These are phyloP conservation scores for Neodon shergylaensis DNA, from an alignment of 2,113 vertebrate species.

Conservation along the genomic window DNA sequence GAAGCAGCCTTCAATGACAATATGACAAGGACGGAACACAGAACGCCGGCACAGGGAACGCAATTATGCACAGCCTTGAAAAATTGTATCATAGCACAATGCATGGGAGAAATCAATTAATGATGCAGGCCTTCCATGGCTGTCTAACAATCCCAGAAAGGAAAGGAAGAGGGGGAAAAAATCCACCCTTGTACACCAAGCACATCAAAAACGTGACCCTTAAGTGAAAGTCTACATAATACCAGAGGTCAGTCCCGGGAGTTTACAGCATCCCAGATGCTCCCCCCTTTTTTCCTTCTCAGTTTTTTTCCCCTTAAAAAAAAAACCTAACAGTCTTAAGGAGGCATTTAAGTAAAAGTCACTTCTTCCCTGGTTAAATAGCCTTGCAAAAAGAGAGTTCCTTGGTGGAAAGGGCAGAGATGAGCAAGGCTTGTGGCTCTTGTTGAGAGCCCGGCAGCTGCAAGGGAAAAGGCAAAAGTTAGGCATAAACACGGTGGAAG, in stretches of 20 bases:
- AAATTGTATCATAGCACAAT: constrained; percentile 91
- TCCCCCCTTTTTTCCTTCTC: background rate
- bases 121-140: constrained; percentile 85
- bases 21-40: constrained; percentile 90
- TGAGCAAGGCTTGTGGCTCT: constrained; percentile 66
- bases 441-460: constrained; percentile 71
- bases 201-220: constrained; percentile 79
- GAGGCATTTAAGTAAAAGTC: constrained; percentile 82
- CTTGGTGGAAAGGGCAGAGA: constrained; percentile 76
- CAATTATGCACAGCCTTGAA: constrained; percentile 93
- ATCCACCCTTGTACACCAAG: background rate
- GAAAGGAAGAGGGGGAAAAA: constrained; percentile 60
- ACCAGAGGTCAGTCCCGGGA: constrained; percentile 78
- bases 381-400: constrained; percentile 80
- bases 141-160: constrained; percentile 87
- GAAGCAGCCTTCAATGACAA: constrained; percentile 92
- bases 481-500: constrained; percentile 84
- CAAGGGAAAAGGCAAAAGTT: constrained; percentile 84
- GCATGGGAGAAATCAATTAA: constrained; percentile 91
- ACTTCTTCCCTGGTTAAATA: constrained; percentile 79
- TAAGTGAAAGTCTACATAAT: constrained; percentile 81
- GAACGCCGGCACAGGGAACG: constrained; percentile 88
- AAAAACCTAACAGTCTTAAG: constrained; percentile 80
- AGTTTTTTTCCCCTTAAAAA: constrained; percentile 66
- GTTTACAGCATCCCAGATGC: constrained; percentile 71